Conservation (phyloP, 2,888 invertebrate genomes). For the Diploptera punctata region DNA sequence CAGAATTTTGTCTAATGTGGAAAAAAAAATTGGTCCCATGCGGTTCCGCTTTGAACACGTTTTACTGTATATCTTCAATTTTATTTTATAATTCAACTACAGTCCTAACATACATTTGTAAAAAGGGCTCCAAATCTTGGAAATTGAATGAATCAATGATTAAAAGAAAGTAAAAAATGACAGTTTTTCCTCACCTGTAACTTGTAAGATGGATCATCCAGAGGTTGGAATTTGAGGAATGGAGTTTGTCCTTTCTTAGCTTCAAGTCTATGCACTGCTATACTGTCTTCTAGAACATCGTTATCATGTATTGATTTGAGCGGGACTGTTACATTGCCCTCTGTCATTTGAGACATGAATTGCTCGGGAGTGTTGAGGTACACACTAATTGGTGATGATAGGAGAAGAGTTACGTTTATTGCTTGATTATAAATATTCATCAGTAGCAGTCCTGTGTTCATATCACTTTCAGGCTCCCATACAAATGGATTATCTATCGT, state of each 20-base stretch:
- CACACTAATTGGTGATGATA: not conserved
- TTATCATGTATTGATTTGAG: not conserved
- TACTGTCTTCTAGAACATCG: not conserved
- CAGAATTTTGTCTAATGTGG: too few species aligned
- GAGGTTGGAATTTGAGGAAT: not conserved
- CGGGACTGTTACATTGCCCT: constrained; percentile 5
- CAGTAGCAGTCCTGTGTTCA: constrained; percentile 13
- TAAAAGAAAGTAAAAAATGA: too few species aligned
- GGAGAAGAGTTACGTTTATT: not conserved
- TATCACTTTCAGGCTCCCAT: constrained; percentile 13
- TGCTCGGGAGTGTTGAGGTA: not conserved
- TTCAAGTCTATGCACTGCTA: not conserved
- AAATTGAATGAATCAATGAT: too few species aligned
- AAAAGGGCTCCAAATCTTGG: too few species aligned
- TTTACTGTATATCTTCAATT: too few species aligned
- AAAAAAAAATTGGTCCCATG: too few species aligned
- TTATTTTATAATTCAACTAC: too few species aligned
- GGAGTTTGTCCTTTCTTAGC: not conserved
- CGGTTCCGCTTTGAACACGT: too few species aligned
- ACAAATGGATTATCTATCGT: constrained; percentile 14
- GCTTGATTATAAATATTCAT: not conserved
- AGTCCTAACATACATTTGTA: too few species aligned
- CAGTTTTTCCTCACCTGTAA: not conserved
- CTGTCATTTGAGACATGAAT: not conserved
- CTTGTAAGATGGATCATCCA: not conserved